Percentiles rank a stretch among this genome's conserved stretches.
Evolutionary conservation across 2,888 invertebrate species (phyloP).

Genomic region (Xestia ashworthii): DNA sequence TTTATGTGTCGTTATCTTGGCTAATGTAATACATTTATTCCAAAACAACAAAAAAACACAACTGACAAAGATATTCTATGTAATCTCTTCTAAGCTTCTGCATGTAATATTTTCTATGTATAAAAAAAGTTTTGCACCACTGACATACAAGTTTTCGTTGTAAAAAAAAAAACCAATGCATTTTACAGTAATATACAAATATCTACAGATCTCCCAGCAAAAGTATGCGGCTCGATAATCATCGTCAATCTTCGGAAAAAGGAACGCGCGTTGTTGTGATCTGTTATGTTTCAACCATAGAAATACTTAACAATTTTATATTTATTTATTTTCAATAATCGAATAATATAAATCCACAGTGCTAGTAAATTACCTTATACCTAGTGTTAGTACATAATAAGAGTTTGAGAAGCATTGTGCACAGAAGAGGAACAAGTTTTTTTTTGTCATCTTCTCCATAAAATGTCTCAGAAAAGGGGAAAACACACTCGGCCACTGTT

Average conservation of each 20-base stretch:
- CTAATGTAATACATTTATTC: not conserved
- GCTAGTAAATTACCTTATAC: no score
- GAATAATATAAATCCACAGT: no score
- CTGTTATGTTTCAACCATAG: not conserved
- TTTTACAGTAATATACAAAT: not conserved
- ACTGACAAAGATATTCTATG: not conserved
- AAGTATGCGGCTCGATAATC: not conserved
- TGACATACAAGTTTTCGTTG: not conserved
- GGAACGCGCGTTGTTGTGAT: not conserved
- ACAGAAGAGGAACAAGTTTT: no score
- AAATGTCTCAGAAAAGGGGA: no score
- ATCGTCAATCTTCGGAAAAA: not conserved
- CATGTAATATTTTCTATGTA: conserved; percentile 33
- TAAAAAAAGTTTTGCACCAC: conserved; percentile 24
- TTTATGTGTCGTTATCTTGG: not conserved
- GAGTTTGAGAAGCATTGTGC: no score
- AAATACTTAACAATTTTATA: not conserved
- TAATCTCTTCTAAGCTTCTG: conserved; percentile 37
- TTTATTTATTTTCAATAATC: no score
- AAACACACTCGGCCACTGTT: no score
- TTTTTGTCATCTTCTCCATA: no score
- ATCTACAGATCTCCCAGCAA: not conserved
- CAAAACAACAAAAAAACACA: conserved; percentile 2
- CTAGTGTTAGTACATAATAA: no score
- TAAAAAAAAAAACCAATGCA: not conserved